A percentile compares a stretch with the other conserved stretches of the same genome.
Conservation (phyloP, 2,113 vertebrate species). For the Isurus oxyrinchus region DNA sequence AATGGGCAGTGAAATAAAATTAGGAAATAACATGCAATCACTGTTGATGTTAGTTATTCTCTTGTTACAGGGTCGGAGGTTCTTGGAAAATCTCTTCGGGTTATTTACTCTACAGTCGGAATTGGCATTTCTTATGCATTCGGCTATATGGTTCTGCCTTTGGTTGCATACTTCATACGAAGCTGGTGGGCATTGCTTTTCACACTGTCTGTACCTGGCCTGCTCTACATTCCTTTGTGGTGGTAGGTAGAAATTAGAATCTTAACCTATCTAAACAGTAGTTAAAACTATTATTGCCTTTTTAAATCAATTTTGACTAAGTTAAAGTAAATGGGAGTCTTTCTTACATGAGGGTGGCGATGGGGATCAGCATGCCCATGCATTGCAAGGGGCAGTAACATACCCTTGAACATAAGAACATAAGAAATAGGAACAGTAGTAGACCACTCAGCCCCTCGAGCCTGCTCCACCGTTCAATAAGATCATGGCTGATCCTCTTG, state of each 20-base stretch:
- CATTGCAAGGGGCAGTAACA: neutral
- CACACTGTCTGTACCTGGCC: conserved; percentile 43
- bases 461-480: too few relatives aligned
- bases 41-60: neutral
- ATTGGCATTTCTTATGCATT: conserved; percentile 41
- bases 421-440: too few relatives aligned
- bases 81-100: conserved; percentile 40
- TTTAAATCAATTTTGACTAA: neutral
- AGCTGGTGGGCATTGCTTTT: conserved; percentile 50
- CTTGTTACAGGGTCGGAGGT: conserved; percentile 46
- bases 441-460: too few relatives aligned
- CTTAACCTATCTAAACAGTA: neutral
- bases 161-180: conserved; percentile 48
- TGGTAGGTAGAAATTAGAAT: conserved; percentile 44
- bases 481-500: too few relatives aligned
- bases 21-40: neutral
- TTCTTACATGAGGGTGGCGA: neutral
- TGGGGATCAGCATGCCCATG: neutral
- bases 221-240: conserved; percentile 47
- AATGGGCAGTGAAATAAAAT: neutral
- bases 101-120: conserved; percentile 41
- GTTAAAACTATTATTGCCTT: neutral
- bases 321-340: neutral
- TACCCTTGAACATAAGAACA: neutral
- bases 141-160: conserved; percentile 45